Conservation (phyloP, 2,797 vertebrate genomes). For the Anas capensis region DNA sequence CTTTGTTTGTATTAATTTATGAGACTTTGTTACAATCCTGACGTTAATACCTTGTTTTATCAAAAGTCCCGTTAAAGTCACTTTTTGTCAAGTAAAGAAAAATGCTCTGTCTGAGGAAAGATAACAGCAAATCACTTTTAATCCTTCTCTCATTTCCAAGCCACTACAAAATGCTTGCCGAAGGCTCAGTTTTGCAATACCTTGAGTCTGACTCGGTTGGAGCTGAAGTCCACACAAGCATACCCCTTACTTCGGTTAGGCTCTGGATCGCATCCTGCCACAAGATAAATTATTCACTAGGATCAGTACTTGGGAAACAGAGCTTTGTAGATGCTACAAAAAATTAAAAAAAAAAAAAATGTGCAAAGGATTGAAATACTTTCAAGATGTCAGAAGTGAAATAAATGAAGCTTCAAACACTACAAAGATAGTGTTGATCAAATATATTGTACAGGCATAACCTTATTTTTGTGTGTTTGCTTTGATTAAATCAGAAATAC, state of each 20-base stretch:
- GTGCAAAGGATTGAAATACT: background rate
- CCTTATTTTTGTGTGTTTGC: background rate
- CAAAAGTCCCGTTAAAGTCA: background rate
- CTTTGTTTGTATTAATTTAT: background rate
- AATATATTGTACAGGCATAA: background rate
- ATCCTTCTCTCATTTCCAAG: background rate
- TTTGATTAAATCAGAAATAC: constrained; percentile 32
- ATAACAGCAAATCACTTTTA: background rate
- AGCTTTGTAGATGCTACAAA: background rate
- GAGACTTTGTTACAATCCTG: background rate
- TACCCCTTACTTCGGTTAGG: background rate
- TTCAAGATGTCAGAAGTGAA: background rate
- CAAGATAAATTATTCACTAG: background rate
- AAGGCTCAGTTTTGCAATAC: background rate
- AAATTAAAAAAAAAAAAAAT: background rate
- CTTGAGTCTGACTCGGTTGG: background rate
- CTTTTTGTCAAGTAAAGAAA: background rate
- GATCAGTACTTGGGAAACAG: background rate
- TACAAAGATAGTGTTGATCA: background rate
- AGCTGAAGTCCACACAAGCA: background rate
- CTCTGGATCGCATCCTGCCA: background rate
- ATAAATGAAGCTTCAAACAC: background rate
- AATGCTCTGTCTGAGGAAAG: background rate
- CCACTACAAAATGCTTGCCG: background rate
- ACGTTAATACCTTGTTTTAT: background rate